Percentiles rank a stretch among this genome's conserved stretches.
These are phyloP conservation scores for Achatina immaculata DNA, from an alignment of 1,140 invertebrate species.

Conservation along the genomic window DNA sequence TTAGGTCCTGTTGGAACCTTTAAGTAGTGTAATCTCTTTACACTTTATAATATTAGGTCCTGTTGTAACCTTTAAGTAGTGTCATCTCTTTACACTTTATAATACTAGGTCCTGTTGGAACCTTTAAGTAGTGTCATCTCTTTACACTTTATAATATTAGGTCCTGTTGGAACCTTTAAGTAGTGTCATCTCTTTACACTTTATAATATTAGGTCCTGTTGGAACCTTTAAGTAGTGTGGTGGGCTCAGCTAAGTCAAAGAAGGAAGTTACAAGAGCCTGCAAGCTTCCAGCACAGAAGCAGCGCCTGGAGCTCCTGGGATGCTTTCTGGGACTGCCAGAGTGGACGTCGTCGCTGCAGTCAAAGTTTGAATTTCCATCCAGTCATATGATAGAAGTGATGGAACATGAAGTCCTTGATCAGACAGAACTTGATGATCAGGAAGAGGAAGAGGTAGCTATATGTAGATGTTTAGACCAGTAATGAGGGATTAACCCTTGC, in stretches of 20 bases:
- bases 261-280: slow-evolving; percentile 52
- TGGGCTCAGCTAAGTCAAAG: slow-evolving; percentile 66
- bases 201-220: slow-evolving; percentile 60
- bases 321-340: slow-evolving; percentile 63
- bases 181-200: too few relatives aligned
- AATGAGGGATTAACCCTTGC: too few relatives aligned
- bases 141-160: too few relatives aligned
- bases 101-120: too few relatives aligned
- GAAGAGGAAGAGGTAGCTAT: slow-evolving; percentile 39
- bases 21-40: too few relatives aligned
- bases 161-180: too few relatives aligned
- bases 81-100: too few relatives aligned
- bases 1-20: too few relatives aligned
- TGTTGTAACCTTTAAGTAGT: too few relatives aligned
- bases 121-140: too few relatives aligned
- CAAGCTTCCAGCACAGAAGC: slow-evolving; percentile 31
- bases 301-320: slow-evolving; percentile 56
- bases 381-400: slow-evolving; percentile 29
- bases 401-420: slow-evolving; percentile 43
- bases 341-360: slow-evolving; percentile 51
- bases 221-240: slow-evolving; percentile 64
- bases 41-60: too few relatives aligned
- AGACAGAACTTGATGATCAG: slow-evolving; percentile 38
- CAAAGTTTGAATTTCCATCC: slow-evolving; percentile 24
- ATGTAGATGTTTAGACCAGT: too few relatives aligned